These are phyloP conservation scores for Caenorhabditis virilis DNA, from an alignment of 2,888 invertebrate species.

Conservation along the genomic window DNA sequence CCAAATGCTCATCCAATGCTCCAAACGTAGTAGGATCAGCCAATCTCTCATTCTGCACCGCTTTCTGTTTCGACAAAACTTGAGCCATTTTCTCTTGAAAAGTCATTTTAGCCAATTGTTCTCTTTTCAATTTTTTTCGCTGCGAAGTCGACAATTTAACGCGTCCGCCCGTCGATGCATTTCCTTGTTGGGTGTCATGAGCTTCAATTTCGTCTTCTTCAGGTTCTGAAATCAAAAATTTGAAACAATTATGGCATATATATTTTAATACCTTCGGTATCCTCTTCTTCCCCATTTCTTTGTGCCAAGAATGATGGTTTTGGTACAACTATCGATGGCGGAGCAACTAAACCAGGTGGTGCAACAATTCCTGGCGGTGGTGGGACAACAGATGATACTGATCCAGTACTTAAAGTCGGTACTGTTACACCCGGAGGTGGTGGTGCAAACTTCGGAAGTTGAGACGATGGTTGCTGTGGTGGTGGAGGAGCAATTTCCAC, in stretches of 20 bases:
- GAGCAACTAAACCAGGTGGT: constrained; percentile 10
- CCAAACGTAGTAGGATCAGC: constrained; percentile 41
- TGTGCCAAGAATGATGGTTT: constrained; percentile 14
- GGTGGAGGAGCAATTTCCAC: constrained; percentile 6
- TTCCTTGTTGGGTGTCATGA: constrained; percentile 5
- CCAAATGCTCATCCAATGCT: constrained; percentile 32
- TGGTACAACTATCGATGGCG: constrained; percentile 15
- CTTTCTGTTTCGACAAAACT: constrained; percentile 34
- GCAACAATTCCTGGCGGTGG: constrained; percentile 11
- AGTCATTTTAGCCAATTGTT: constrained; percentile 22
- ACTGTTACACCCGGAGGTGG: constrained; percentile 12
- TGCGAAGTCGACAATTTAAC: constrained; percentile 31
- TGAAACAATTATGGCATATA: neutral
- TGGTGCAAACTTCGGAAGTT: too few relatives aligned
- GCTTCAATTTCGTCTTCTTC: constrained; percentile 17
- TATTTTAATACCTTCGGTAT: neutral
- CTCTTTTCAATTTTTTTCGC: constrained; percentile 33
- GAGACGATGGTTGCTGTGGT: neutral
- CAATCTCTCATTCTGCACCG: constrained; percentile 37
- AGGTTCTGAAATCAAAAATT: neutral
- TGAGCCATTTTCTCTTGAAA: constrained; percentile 38
- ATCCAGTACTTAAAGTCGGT: constrained; percentile 3
- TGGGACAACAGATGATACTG: neutral
- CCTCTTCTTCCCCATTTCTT: neutral
- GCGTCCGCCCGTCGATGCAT: constrained; percentile 1